Conservation (phyloP, 2,797 vertebrate species). For the Tapirus indicus region DNA sequence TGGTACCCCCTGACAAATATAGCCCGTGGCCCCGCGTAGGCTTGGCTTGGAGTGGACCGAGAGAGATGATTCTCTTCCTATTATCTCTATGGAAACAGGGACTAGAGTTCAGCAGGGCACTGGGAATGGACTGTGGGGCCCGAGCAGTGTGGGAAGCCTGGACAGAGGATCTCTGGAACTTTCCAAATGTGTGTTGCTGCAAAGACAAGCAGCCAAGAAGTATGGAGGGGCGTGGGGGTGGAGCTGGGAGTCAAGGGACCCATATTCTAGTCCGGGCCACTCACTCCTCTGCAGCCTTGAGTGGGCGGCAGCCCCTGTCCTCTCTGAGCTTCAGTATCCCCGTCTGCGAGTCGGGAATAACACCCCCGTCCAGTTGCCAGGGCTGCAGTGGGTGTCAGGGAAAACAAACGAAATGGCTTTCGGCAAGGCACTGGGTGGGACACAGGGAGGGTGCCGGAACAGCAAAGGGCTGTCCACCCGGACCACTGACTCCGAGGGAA, state of each 20-base stretch:
- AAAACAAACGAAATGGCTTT: not conserved
- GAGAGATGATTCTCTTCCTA: not conserved
- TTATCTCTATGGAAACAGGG: slow-evolving; percentile 50
- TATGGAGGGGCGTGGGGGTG: not conserved
- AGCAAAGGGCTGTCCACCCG: rapidly evolving
- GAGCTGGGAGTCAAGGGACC: not conserved
- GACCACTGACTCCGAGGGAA: not conserved
- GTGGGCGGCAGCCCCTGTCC: not conserved
- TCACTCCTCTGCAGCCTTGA: not conserved
- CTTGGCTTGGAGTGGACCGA: not conserved
- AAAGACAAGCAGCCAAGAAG: not conserved
- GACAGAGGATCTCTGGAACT: not conserved
- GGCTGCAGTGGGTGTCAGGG: too few relatives aligned
- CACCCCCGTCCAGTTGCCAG: not conserved
- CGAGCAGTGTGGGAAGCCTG: slow-evolving; percentile 61
- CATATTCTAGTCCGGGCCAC: not conserved
- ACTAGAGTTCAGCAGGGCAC: slow-evolving; percentile 30
- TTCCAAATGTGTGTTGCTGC: not conserved
- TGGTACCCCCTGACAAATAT: slow-evolving; percentile 25
- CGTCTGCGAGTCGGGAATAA: not conserved
- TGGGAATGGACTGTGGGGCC: not conserved
- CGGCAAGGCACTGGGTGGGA: not conserved
- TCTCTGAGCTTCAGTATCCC: not conserved
- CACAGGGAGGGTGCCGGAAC: rapidly evolving
- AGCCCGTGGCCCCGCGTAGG: not conserved